phyloP scores from a whole-genome alignment of 2,888 invertebrate species.

The Pilophorus perplexus region DNA sequence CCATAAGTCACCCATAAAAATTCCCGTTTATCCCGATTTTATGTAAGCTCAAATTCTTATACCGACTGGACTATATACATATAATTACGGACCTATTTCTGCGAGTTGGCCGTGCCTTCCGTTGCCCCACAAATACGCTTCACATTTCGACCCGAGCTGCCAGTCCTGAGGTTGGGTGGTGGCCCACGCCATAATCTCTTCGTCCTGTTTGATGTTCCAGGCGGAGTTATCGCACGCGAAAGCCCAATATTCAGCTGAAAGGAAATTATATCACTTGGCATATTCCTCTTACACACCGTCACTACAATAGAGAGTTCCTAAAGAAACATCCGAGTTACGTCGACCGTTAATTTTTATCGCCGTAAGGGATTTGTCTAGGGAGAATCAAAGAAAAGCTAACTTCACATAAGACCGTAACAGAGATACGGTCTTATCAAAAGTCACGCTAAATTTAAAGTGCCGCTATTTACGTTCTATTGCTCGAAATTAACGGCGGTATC shows the following conservation, averaged over 20 bases:
- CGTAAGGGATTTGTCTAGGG: too few species aligned
- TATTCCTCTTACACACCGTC: too few species aligned
- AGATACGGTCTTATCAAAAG: too few species aligned
- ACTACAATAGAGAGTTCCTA: too few species aligned
- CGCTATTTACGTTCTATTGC: too few species aligned
- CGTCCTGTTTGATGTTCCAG: conserved; percentile 61
- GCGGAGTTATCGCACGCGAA: conserved; percentile 54
- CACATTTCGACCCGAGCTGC: conserved; percentile 64
- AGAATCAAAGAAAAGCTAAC: too few species aligned
- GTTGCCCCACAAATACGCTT: conserved; percentile 62
- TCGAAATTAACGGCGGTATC: too few species aligned
- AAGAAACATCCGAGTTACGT: too few species aligned
- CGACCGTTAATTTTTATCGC: too few species aligned
- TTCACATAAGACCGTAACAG: too few species aligned
- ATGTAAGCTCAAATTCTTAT: not conserved
- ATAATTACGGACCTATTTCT: conserved; percentile 56
- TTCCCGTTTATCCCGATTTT: not conserved
- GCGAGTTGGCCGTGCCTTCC: conserved; percentile 64
- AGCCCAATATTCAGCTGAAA: conserved; percentile 46
- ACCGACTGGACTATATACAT: not conserved
- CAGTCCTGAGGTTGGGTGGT: conserved; percentile 62
- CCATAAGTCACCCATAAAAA: not conserved
- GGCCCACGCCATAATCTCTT: conserved; percentile 63
- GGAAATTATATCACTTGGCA: too few species aligned
- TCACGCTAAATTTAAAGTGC: too few species aligned